A percentile compares a stretch with the other conserved stretches of the same genome.
Evolutionary conservation across 2,888 invertebrate genomes (phyloP).

Genomic region (Eurytoma californica): DNA sequence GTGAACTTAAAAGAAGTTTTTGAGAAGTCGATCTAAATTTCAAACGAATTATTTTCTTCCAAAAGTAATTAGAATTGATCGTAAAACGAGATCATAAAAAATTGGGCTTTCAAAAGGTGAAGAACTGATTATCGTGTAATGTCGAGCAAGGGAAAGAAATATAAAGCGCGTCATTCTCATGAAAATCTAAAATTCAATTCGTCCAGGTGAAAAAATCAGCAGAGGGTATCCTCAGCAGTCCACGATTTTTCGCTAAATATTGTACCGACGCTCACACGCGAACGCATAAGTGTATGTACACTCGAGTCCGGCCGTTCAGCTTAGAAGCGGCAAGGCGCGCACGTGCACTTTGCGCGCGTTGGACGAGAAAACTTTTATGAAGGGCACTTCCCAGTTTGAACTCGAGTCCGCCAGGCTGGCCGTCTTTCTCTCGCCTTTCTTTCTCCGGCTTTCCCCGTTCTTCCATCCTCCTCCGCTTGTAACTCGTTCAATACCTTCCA

Average conservation of each 20-base stretch:
- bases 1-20: too few species aligned
- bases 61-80: too few species aligned
- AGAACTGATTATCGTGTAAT: too few species aligned
- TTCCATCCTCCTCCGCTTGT: too few species aligned
- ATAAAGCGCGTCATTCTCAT: not conserved
- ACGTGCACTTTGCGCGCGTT: not conserved
- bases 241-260: constrained; percentile 14
- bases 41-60: too few species aligned
- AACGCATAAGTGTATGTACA: not conserved
- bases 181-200: constrained; percentile 32
- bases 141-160: too few species aligned
- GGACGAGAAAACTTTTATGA: constrained; percentile 43
- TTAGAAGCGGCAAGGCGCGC: not conserved
- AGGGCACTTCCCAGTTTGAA: constrained; percentile 39
- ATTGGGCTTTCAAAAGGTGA: too few species aligned
- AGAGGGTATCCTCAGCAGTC: not conserved
- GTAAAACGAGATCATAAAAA: too few species aligned
- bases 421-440: not conserved
- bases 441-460: not conserved
- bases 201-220: constrained; percentile 9
- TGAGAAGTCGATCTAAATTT: too few species aligned
- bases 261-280: not conserved
- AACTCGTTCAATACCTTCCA: constrained; percentile 9
- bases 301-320: not conserved
- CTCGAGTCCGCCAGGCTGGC: not conserved